Evolutionary conservation across 2,888 invertebrate genomes (phyloP), one percentile per base, ranked within the genome.

Genomic region (Eumacrocentrus americanus): DNA sequence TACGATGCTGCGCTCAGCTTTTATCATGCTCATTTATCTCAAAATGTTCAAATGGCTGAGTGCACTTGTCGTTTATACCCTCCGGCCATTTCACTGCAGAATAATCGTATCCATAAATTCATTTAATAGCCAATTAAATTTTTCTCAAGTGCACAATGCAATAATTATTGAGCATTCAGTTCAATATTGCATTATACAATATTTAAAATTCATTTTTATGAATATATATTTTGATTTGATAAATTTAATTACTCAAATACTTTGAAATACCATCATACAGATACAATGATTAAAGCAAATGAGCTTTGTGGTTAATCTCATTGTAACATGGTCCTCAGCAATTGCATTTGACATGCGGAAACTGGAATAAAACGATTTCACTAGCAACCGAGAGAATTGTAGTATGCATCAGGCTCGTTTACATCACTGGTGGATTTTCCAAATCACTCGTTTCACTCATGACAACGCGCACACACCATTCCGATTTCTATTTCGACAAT

Each of bases 401-500:
- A 25, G 11, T 44, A 18, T 42, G 52, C 44, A 54, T 54, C 34
- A 44, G 34, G 44, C 44, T 54, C 44, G 44, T 54, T 54, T 54
- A 54, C 54, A 54, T 54, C 29, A 54, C 35, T 44, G 54, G 42
- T 44, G 42, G 44, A 54, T 54, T 54, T 54, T 44, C n/a, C 54
- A 42, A 54, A 54, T 54, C 54, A 54, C 44, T 54, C 42, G 54
- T 6, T 29, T 54, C 54, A 44, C 42, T 54, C 54, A 54, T 54
- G 54, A 54, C 54, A 54, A 54, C 44, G 29, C 29, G 29, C 29
- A 29, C 29, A 52, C 22, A 42, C 59, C 12, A 25, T 11, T 14
- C 47, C 47, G 20, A 59, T 59, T 59, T 42, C 59, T 54, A 59
- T 59, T 59, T 53, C 54, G 40, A 37, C 54, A 48, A 48, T 59